Evolutionary conservation across 2,113 vertebrate species (phyloP).

Genomic region (Falco punctatus): DNA sequence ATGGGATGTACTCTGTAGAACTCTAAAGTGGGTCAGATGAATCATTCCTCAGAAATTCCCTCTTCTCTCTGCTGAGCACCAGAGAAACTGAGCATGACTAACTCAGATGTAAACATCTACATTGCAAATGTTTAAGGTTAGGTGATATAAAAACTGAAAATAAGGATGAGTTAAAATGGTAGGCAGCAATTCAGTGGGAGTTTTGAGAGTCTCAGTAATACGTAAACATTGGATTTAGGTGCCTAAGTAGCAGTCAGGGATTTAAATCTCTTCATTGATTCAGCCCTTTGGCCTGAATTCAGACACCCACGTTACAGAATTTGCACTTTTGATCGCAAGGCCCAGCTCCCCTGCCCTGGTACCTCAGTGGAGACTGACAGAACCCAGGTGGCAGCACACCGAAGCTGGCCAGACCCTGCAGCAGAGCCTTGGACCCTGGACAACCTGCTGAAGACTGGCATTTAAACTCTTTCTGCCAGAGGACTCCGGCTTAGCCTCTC

Average conservation of each 20-base stretch:
- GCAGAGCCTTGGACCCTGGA: neutral
- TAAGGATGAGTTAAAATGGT: neutral
- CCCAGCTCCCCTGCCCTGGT: rapidly evolving
- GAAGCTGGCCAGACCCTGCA: neutral
- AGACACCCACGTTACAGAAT: neutral
- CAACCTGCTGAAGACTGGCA: neutral
- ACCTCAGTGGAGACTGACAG: neutral
- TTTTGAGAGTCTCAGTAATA: neutral
- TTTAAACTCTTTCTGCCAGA: neutral
- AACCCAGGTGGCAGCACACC: neutral
- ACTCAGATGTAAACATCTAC: neutral
- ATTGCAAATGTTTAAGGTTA: neutral
- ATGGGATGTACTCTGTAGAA: neutral
- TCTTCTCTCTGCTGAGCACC: neutral
- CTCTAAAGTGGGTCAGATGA: constrained; percentile 36
- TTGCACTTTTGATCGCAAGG: neutral
- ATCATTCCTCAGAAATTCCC: constrained; percentile 23
- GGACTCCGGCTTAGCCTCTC: neutral
- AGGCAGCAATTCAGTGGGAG: neutral
- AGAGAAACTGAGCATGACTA: neutral
- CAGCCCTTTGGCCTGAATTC: neutral
- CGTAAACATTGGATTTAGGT: neutral
- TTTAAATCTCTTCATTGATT: neutral
- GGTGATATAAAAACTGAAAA: neutral
- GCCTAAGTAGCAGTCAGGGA: neutral